phyloP scores from a whole-genome alignment of 2,888 invertebrate species.

The Ophion obscuratus region DNA sequence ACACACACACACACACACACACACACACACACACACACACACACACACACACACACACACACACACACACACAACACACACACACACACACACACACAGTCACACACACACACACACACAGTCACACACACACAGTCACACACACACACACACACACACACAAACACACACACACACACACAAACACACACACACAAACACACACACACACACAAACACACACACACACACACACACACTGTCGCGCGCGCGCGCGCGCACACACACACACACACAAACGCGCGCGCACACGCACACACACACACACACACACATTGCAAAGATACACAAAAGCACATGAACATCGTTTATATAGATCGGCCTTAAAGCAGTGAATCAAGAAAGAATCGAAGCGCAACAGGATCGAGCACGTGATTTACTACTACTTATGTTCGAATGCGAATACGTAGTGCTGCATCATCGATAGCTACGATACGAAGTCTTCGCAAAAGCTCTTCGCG shows the following conservation, averaged over 20 bases:
- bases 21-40: no score
- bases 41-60: no score
- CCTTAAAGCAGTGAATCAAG: slow-evolving; percentile 61
- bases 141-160: slow-evolving; percentile 14
- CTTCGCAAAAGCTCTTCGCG: slow-evolving; percentile 43
- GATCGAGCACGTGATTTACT: slow-evolving; percentile 63
- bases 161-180: background rate
- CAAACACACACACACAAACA: no score
- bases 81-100: no score
- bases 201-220: no score
- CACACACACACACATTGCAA: slow-evolving; percentile 13
- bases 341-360: slow-evolving; percentile 41
- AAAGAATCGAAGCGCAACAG: slow-evolving; percentile 62
- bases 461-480: slow-evolving; percentile 37
- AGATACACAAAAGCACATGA: slow-evolving; percentile 12
- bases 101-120: no score
- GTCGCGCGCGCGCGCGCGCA: no score
- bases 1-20: no score
- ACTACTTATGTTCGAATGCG: slow-evolving; percentile 54
- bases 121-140: no score
- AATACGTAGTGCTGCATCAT: slow-evolving; percentile 37
- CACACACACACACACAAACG: no score
- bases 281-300: background rate
- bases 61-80: no score
- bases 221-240: no score